These are phyloP conservation scores for Sussaba pulchella DNA, from an alignment of 2,888 invertebrate species.

Conservation along the genomic window DNA sequence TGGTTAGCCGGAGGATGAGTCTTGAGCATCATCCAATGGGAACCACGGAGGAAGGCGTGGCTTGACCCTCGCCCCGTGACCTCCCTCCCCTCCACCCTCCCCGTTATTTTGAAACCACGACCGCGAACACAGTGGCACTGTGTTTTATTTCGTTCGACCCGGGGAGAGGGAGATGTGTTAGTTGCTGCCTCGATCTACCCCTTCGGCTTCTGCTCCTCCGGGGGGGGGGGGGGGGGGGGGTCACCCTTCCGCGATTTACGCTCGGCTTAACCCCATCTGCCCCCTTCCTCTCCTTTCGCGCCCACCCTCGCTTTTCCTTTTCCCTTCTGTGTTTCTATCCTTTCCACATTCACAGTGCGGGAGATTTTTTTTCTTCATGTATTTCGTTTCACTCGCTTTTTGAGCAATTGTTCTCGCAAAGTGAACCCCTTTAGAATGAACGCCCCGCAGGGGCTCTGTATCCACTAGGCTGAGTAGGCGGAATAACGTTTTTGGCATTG, in stretches of 20 bases:
- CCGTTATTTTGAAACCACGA: slow-evolving; percentile 75
- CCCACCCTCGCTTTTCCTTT: slow-evolving; percentile 36
- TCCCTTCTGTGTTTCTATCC: slow-evolving; percentile 29
- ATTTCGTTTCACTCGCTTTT: neutral
- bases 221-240: no score
- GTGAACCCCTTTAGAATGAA: slow-evolving; percentile 23
- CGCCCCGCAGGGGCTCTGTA: no score
- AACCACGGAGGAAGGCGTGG: slow-evolving; percentile 72
- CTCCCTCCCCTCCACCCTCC: slow-evolving; percentile 63
- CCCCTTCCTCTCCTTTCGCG: slow-evolving; percentile 17
- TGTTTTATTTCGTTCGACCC: slow-evolving; percentile 79
- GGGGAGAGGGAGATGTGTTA: slow-evolving; percentile 69
- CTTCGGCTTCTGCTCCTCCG: slow-evolving; percentile 68
- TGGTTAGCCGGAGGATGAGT: slow-evolving; percentile 58
- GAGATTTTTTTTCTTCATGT: neutral
- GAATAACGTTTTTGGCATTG: no score
- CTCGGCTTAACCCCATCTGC: slow-evolving; percentile 57
- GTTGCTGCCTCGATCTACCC: slow-evolving; percentile 73
- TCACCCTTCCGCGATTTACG: slow-evolving; percentile 45
- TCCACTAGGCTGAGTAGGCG: no score
- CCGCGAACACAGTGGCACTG: slow-evolving; percentile 82
- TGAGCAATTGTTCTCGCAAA: neutral
- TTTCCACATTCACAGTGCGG: slow-evolving; percentile 32
- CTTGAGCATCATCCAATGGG: slow-evolving; percentile 72
- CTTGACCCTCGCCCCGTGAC: slow-evolving; percentile 57